Base-by-base conservation (phyloP, 1,140 invertebrate genomes). In the Varroa destructor region DNA sequence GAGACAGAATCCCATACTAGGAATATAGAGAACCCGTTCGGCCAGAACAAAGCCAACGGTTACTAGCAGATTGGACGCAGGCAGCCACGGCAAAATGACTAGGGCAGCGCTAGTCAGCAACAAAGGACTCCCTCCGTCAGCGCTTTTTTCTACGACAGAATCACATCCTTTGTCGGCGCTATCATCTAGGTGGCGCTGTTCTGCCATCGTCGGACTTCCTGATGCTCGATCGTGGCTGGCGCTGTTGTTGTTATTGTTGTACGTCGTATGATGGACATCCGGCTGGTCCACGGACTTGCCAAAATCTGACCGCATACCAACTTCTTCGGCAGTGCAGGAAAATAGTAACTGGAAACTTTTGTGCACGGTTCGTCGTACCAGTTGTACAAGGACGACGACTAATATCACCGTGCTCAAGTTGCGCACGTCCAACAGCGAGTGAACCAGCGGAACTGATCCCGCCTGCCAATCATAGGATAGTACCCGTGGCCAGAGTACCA, bases 41-140 rank as follows among this genome's bases (percentile, higher is more conserved):
- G 95, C 94, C 8, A 98, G 87, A 51, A 97, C 93, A 81, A 97
- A 98, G 4, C 94, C 94, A 73, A 97, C 94, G 0, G 93, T 92
- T 78, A 97, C 94, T 81, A 97, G 95, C 37, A 97, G 82, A 84
- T 98, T 98, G 55, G 91, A 93, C 0, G 95, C 93, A n/a, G 94
- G 95, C 72, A 97, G 80, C 80, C 96, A 97, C 73, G 94, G 91
- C 57, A 93, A 78, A 51, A 89, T 83, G 55, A 88, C n/a, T 37
- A 76, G 51, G 14, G 72, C 71, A 6, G 74, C 54, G 42, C 56
- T 71, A 14, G 73, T 14, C 73, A 72, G 12, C 54, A 74, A 77
- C 55, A 61, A 75, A 36, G 61, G 61, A 2, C 46, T 12, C 3
- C 61, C 61, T 12, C 40, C 46, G 8, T 51, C 46, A 51, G 46